A percentile compares a stretch with the other conserved stretches of the same genome.
These are phyloP conservation scores for Trogon melanurus DNA, from an alignment of 2,113 vertebrate genomes.

Conservation along the genomic window DNA sequence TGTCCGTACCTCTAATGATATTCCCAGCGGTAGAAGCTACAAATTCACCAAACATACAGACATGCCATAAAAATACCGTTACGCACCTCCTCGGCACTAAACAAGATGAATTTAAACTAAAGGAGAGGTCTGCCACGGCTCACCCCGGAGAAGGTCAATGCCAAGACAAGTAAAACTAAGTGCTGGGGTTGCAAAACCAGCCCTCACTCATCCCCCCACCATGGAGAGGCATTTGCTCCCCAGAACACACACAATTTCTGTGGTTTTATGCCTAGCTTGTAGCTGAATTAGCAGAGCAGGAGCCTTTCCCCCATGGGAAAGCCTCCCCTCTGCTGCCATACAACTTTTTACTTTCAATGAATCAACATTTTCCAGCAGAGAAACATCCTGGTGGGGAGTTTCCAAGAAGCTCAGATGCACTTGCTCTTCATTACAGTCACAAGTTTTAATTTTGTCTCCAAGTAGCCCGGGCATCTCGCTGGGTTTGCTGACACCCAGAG, in stretches of 20 bases:
- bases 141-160: background rate
- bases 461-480: background rate
- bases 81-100: background rate
- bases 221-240: fast-evolving
- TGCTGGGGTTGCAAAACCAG: background rate
- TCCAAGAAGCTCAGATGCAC: background rate
- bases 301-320: background rate
- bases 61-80: background rate
- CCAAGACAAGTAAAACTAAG: background rate
- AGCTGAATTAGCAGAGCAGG: background rate
- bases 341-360: background rate
- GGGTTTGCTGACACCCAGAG: background rate
- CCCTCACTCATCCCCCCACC: no score
- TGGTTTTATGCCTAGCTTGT: background rate
- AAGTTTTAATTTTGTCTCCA: background rate
- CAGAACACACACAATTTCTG: background rate
- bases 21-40: background rate
- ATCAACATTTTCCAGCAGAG: background rate
- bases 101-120: background rate
- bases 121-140: background rate
- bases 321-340: background rate
- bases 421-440: background rate
- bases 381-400: background rate
- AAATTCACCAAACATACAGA: background rate
- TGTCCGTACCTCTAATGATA: background rate